Conservation (phyloP, 2,113 vertebrate genomes). For the Lepus americanus region DNA sequence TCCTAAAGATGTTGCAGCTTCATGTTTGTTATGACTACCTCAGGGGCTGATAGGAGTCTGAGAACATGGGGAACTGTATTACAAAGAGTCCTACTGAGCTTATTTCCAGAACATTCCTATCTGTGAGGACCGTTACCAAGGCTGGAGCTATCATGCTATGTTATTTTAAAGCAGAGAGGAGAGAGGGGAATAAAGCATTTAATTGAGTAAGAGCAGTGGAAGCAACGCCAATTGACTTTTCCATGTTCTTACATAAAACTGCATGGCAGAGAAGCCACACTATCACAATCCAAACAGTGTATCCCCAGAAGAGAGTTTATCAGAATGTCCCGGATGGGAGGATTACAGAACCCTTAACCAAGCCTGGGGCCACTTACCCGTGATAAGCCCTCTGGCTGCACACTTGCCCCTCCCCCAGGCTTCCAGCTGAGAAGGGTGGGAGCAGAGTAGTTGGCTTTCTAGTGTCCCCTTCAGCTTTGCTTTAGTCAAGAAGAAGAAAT, state of each 20-base stretch:
- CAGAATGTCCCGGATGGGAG: slow-evolving; percentile 82
- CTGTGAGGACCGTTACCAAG: slow-evolving; percentile 77
- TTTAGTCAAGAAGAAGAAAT: slow-evolving; percentile 62
- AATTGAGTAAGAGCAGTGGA: slow-evolving; percentile 77
- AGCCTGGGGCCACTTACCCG: slow-evolving; percentile 73
- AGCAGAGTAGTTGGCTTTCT: not conserved
- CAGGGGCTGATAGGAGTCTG: slow-evolving; percentile 80
- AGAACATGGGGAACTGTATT: slow-evolving; percentile 83
- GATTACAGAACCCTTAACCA: slow-evolving; percentile 85
- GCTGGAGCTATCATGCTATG: slow-evolving; percentile 37
- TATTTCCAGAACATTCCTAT: slow-evolving; percentile 84
- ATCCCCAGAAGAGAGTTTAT: slow-evolving; percentile 84
- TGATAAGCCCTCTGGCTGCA: slow-evolving; percentile 80
- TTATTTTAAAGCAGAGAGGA: slow-evolving; percentile 40
- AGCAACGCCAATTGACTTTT: slow-evolving; percentile 81
- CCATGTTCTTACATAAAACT: slow-evolving; percentile 73
- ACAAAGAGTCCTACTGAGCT: slow-evolving; percentile 82
- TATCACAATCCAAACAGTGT: slow-evolving; percentile 89
- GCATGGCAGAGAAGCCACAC: slow-evolving; percentile 79
- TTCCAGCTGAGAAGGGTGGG: not conserved
- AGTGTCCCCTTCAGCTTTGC: slow-evolving; percentile 37
- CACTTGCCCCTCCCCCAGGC: not conserved
- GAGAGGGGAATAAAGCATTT: slow-evolving; percentile 52
- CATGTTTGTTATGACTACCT: slow-evolving; percentile 82
- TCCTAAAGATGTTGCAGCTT: slow-evolving; percentile 67